Evolutionary conservation across 2,113 vertebrate genomes (phyloP).

Genomic region (Perca schrenkii): DNA sequence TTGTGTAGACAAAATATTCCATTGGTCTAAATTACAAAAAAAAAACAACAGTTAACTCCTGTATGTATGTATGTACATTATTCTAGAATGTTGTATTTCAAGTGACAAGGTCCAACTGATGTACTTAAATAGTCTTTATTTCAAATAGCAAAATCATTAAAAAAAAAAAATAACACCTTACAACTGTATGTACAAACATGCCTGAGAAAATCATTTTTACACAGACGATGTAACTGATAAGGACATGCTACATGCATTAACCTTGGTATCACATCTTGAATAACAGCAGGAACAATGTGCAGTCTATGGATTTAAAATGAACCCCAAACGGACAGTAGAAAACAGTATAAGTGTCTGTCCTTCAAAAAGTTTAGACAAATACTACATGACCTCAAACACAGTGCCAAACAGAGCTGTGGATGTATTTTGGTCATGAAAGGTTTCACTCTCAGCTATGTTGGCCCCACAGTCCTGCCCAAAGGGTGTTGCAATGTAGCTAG

Average conservation of each 20-base stretch:
- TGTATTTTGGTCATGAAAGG: neutral
- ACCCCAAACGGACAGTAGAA: neutral
- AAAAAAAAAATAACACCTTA: slow-evolving; percentile 49
- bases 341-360: neutral
- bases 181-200: slow-evolving; percentile 52
- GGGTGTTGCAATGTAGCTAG: neutral
- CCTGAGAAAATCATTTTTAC: slow-evolving; percentile 15
- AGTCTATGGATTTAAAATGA: neutral
- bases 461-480: neutral
- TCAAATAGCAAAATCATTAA: slow-evolving; percentile 34
- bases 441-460: neutral
- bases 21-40: neutral
- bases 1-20: neutral
- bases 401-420: neutral
- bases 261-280: neutral
- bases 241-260: neutral
- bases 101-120: neutral
- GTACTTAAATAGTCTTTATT: slow-evolving; percentile 56
- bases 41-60: neutral
- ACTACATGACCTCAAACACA: slow-evolving; percentile 4
- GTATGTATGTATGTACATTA: neutral
- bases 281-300: neutral
- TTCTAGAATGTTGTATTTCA: neutral
- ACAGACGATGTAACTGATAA: neutral
- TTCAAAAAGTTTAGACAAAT: neutral